phyloP scores from a whole-genome alignment of 2,113 vertebrate species.

The Paradisaea rubra region DNA sequence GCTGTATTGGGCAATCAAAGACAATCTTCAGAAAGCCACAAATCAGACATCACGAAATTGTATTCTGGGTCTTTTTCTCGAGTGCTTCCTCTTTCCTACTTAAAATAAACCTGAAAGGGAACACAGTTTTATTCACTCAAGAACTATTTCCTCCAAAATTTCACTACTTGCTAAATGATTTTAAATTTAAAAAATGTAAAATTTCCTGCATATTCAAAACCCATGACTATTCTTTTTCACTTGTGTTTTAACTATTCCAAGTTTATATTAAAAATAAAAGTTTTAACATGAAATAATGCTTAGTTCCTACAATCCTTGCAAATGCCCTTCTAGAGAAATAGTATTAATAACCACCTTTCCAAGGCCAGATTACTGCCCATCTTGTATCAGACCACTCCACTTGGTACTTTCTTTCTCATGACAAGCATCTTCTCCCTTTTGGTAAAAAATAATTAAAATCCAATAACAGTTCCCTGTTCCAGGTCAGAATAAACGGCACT shows the following conservation, averaged over 20 bases:
- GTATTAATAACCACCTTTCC: background rate
- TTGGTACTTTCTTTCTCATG: background rate
- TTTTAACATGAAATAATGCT: background rate
- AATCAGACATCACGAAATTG: background rate
- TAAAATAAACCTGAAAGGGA: background rate
- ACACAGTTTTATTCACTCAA: background rate
- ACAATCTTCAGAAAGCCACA: background rate
- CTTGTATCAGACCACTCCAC: background rate
- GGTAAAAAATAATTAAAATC: background rate
- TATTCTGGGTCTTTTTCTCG: background rate
- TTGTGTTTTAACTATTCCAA: background rate
- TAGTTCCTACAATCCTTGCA: background rate
- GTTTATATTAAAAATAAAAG: background rate
- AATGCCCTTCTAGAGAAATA: background rate
- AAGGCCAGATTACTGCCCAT: background rate
- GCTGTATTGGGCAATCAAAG: background rate
- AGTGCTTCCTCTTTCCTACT: slow-evolving; percentile 10
- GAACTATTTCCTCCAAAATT: background rate
- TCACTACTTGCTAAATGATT: background rate
- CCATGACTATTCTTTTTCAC: background rate
- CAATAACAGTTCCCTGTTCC: background rate
- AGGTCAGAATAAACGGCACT: background rate
- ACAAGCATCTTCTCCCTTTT: background rate
- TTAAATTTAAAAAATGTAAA: background rate
- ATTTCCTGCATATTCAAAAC: background rate